phyloP scores from a whole-genome alignment of 1,140 invertebrate genomes.

The Oncopeltus fasciatus region DNA sequence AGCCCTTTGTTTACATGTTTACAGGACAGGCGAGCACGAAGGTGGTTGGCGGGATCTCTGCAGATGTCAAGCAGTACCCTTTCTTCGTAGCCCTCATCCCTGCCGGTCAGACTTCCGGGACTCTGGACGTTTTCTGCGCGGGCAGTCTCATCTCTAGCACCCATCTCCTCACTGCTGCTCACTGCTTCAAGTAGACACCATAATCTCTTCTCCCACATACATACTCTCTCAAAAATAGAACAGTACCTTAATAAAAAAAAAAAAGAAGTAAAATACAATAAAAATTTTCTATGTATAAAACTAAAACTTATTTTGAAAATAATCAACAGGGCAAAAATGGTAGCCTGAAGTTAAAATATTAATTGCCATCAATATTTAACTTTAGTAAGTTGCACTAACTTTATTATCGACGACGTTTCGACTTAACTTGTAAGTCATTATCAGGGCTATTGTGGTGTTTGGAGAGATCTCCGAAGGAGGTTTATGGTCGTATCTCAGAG shows the following conservation, averaged over 20 bases:
- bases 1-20: too few species aligned
- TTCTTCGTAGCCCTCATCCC: not conserved
- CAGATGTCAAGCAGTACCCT: not conserved
- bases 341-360: not conserved
- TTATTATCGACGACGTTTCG: too few species aligned
- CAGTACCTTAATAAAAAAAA: too few species aligned
- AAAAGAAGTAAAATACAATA: too few species aligned
- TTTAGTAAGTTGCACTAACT: too few species aligned
- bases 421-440: too few species aligned
- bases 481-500: too few species aligned
- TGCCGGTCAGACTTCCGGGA: not conserved
- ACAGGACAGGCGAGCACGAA: not conserved
- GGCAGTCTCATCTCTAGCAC: constrained; percentile 50
- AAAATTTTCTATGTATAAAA: not conserved
- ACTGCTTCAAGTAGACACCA: constrained; percentile 37
- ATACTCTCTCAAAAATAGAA: too few species aligned
- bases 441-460: too few species aligned
- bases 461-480: too few species aligned
- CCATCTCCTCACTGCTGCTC: constrained; percentile 54
- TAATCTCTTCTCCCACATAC: not conserved
- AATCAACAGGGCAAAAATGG: not conserved
- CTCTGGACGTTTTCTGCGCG: constrained; percentile 35
- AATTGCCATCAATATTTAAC: not conserved
- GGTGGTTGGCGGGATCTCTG: not conserved
- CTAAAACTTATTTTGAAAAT: not conserved